phyloP scores from a whole-genome alignment of 2,888 invertebrate genomes.

The Smittia sp. region DNA sequence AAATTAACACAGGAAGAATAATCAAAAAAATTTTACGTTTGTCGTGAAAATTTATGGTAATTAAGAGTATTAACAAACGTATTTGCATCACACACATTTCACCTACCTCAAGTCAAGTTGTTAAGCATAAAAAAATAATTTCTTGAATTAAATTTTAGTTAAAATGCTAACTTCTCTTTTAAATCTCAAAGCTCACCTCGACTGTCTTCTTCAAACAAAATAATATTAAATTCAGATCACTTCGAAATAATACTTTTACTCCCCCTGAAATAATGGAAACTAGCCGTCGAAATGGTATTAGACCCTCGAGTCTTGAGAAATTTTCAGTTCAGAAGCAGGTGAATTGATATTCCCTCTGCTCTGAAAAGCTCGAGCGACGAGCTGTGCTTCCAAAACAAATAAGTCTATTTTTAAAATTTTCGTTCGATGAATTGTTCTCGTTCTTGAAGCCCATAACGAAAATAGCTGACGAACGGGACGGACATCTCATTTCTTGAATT shows the following conservation, averaged over 20 bases:
- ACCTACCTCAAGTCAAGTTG: background rate
- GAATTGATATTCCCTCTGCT: background rate
- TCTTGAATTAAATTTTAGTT: too few species aligned
- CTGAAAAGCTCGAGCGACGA: background rate
- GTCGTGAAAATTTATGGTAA: conserved; percentile 9
- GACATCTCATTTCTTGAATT: too few species aligned
- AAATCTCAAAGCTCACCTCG: too few species aligned
- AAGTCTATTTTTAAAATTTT: background rate
- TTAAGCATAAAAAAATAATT: too few species aligned
- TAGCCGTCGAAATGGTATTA: background rate
- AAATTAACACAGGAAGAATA: background rate
- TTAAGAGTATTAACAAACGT: conserved; percentile 1
- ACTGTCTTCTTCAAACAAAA: too few species aligned
- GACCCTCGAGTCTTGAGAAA: background rate
- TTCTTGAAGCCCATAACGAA: background rate
- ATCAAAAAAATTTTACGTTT: background rate
- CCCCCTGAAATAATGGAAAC: conserved; percentile 12
- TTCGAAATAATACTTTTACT: background rate
- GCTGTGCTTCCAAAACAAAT: conserved; percentile 8
- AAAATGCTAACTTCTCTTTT: too few species aligned
- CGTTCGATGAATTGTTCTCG: background rate
- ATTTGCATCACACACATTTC: background rate
- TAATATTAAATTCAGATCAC: background rate
- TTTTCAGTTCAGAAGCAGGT: background rate
- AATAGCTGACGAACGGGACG: background rate